These are phyloP conservation scores for Felis chaus DNA, from an alignment of 2,113 vertebrate species.

Conservation along the genomic window DNA sequence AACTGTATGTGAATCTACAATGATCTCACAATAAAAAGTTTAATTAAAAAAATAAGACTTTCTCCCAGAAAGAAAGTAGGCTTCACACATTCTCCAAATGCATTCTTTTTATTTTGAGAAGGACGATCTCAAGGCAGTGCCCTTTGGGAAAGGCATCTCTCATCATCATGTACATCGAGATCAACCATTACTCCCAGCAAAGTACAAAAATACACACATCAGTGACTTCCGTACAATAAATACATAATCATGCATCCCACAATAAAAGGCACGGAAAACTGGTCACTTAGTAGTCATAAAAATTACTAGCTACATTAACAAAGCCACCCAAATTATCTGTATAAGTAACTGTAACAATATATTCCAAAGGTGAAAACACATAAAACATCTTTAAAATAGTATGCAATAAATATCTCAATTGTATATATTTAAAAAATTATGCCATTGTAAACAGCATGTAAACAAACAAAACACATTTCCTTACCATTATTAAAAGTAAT, in stretches of 20 bases:
- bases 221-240: conserved; percentile 98
- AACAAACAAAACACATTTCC: conserved; percentile 95
- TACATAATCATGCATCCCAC: conserved; percentile 97
- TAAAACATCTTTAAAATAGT: conserved; percentile 97
- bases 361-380: conserved; percentile 99
- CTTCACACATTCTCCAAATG: conserved; percentile 84
- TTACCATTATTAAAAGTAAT: conserved; percentile 88
- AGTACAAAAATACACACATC: conserved; percentile 99
- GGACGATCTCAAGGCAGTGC: conserved; percentile 92
- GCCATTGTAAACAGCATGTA: conserved; percentile 99
- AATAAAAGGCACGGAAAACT: conserved; percentile 99
- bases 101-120: conserved; percentile 97
- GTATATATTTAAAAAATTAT: conserved; percentile 95
- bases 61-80: conserved; percentile 53
- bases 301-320: conserved; percentile 97
- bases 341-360: conserved; percentile 98
- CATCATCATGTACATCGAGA: conserved; percentile 91
- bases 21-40: background rate
- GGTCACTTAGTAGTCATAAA: conserved; percentile 99
- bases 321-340: conserved; percentile 96
- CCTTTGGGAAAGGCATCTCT: conserved; percentile 88
- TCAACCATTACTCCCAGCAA: conserved; percentile 93
- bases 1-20: background rate
- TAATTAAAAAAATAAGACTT: background rate
- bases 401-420: conserved; percentile 99